Evolutionary conservation across 2,113 vertebrate species (phyloP).

Genomic region (Ivindomyrus marchei): DNA sequence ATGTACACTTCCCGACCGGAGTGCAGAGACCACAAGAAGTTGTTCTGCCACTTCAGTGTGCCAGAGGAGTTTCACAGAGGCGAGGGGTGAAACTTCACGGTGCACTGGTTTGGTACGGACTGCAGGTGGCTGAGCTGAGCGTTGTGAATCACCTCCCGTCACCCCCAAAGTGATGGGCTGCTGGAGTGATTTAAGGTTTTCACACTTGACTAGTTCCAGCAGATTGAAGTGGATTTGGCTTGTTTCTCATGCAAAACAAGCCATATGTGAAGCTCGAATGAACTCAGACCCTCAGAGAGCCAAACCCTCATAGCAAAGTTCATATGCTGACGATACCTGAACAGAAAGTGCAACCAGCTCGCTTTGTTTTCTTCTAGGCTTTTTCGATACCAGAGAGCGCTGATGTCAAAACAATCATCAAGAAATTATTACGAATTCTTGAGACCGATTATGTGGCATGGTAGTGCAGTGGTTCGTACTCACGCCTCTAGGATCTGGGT

Average conservation of each 20-base stretch:
- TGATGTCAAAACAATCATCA: not conserved
- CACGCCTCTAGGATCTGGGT: too few relatives aligned
- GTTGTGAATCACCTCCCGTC: not conserved
- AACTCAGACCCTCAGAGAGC: not conserved
- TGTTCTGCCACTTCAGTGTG: not conserved
- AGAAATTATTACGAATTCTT: not conserved
- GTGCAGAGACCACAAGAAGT: not conserved
- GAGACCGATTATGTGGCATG: too few relatives aligned
- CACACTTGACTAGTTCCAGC: not conserved
- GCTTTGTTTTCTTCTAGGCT: not conserved
- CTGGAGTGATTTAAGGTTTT: not conserved
- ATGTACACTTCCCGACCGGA: not conserved
- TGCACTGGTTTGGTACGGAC: not conserved
- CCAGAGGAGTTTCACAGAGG: not conserved
- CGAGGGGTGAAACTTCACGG: not conserved
- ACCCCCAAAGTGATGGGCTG: not conserved
- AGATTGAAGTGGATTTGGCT: not conserved
- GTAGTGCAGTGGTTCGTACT: too few relatives aligned
- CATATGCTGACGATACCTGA: not conserved
- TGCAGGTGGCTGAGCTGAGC: not conserved
- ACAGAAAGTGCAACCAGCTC: not conserved
- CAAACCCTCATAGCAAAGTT: not conserved
- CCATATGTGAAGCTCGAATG: not conserved
- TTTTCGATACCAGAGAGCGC: not conserved
- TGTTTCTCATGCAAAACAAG: not conserved